Evolutionary conservation across 2,797 vertebrate genomes (phyloP).

Genomic region (Anas georgica): DNA sequence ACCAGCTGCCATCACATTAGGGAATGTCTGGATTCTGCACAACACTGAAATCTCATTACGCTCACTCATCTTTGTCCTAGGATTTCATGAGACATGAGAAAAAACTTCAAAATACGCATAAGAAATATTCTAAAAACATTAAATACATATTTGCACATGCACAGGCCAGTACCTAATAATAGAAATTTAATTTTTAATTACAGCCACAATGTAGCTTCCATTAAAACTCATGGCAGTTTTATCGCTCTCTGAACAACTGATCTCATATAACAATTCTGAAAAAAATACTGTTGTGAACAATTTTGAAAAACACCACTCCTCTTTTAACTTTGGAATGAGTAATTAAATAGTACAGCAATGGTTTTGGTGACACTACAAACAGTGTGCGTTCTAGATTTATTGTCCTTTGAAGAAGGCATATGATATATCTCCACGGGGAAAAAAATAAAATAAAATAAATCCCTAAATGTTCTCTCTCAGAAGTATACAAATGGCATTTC

Average conservation of each 20-base stretch:
- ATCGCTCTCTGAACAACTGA: not conserved
- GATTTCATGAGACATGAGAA: not conserved
- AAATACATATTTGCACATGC: not conserved
- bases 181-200: not conserved
- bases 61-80: not conserved
- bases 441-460: too few relatives aligned
- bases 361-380: not conserved
- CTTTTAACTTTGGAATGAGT: not conserved
- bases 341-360: not conserved
- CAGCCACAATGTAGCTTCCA: not conserved
- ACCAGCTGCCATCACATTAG: not conserved
- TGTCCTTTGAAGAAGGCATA: not conserved
- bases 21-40: not conserved
- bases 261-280: not conserved
- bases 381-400: not conserved
- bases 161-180: not conserved
- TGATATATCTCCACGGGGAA: not conserved
- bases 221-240: not conserved
- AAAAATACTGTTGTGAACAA: not conserved
- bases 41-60: not conserved
- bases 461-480: not conserved
- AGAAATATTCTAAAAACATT: not conserved
- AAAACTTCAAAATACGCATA: not conserved
- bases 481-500: not conserved
- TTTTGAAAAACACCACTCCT: not conserved